Base-by-base conservation (phyloP, 1,140 invertebrate species). In the Chironomus striatipennis region DNA sequence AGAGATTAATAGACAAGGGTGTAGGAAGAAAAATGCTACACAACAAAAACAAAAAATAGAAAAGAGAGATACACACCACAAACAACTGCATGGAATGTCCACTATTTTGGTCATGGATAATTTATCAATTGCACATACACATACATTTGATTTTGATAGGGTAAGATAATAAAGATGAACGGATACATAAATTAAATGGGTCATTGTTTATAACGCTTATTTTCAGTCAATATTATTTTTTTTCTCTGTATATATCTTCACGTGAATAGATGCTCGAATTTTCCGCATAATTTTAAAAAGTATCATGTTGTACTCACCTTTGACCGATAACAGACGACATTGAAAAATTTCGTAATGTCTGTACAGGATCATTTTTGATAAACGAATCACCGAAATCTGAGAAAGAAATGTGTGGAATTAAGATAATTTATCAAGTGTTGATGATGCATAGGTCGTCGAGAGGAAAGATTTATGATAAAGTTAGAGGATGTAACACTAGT, bases 331-430 rank as follows among this genome's bases (percentile, higher is more conserved):
- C 17, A 20, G 65, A 70, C 9, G 65, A 70, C 65, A 21, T 70
- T 70, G 65, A 70, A 12, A 70, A 70, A 70, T 70, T 70, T 70
- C 65, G 65, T 20, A 70, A 21, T 21, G 65, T 70, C 65, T 18
- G 17, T 9, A 70, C 65, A 7, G 65, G 65, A 21, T 70, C 65
- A 70, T 70, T 70, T 70, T 70, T 70, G n/a, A 70, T 70, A 70
- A 70, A 70, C 6, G 65, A 70, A 8, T 70, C 65, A 70, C 65
- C 65, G 10, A 70, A 70, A 70, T 70, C 65, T 70, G 18, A 5
- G 10, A 5, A 57, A 57, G 9, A n/a, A 57, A 5, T 2, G 24
- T 34, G 24, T 34, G 24, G 5, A 34, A 34, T 34, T 34, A 2
- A 34, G 24, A 34, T 5, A 34, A 34, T 34, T 34, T 34, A 34